Percentiles rank a stretch among this genome's conserved stretches.
These are phyloP conservation scores for Drosophila yakuba DNA, from an alignment of 1,140 invertebrate species.

Conservation along the genomic window DNA sequence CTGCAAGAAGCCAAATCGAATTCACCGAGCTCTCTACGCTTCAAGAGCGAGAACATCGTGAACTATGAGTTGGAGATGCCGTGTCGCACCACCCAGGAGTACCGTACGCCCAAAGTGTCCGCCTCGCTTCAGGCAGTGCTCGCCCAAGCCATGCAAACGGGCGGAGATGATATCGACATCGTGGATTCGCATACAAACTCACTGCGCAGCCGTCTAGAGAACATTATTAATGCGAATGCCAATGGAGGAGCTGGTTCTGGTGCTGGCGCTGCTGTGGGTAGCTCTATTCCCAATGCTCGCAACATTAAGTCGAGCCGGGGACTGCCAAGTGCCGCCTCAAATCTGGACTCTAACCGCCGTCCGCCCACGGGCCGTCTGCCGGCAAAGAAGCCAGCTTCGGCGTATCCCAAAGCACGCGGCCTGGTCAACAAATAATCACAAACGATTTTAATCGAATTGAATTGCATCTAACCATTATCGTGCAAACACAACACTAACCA, in stretches of 20 bases:
- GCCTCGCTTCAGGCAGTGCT: slow-evolving; percentile 90
- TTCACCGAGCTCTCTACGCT: slow-evolving; percentile 86
- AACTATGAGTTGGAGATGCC: slow-evolving; percentile 93
- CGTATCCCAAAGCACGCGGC: slow-evolving; percentile 83
- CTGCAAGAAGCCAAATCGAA: slow-evolving; percentile 87
- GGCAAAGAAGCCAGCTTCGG: slow-evolving; percentile 80
- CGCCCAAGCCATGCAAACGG: slow-evolving; percentile 89
- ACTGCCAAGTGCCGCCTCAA: slow-evolving; percentile 61
- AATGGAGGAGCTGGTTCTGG: slow-evolving; percentile 31
- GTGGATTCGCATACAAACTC: slow-evolving; percentile 78
- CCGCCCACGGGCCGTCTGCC: slow-evolving; percentile 70
- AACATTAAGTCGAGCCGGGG: slow-evolving; percentile 70
- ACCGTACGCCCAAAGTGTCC: slow-evolving; percentile 89
- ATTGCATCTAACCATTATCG: slow-evolving; percentile 35
- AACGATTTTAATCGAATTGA: slow-evolving; percentile 29
- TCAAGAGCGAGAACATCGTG: slow-evolving; percentile 93
- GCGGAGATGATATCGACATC: slow-evolving; percentile 90
- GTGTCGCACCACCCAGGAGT: slow-evolving; percentile 91
- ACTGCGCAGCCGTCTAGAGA: slow-evolving; percentile 77
- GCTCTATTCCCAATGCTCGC: slow-evolving; percentile 34
- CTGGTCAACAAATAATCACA: slow-evolving; percentile 80
- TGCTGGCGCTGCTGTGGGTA: slow-evolving; percentile 7
- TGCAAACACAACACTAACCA: slow-evolving; percentile 67
- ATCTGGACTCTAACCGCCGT: slow-evolving; percentile 73
- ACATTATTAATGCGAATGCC: slow-evolving; percentile 80